Conservation (phyloP, 2,888 invertebrate genomes). For the Dysmachus trigonus region DNA sequence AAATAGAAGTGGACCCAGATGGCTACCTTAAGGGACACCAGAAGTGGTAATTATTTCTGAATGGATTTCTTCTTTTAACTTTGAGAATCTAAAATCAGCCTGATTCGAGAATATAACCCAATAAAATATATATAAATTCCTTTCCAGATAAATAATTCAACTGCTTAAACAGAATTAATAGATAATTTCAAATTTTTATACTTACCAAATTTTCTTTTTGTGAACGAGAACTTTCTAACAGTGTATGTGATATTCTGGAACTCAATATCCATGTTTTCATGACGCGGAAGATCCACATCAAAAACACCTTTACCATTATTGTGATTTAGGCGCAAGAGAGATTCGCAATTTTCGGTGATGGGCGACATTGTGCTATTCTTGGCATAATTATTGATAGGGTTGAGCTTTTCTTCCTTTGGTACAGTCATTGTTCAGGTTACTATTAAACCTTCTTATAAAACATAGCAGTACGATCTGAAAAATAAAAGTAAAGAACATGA, state of each 20-base stretch:
- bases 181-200: slow-evolving; percentile 47
- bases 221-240: slow-evolving; percentile 69
- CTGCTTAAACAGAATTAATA: too few species aligned
- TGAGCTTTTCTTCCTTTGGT: slow-evolving; percentile 5
- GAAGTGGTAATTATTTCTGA: too few species aligned
- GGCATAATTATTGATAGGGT: not conserved
- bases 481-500: not conserved
- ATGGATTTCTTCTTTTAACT: too few species aligned
- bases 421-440: not conserved
- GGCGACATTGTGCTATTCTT: not conserved
- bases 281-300: slow-evolving; percentile 57
- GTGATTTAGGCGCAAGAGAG: not conserved
- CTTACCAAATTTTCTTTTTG: slow-evolving; percentile 71
- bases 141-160: too few species aligned
- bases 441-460: not conserved
- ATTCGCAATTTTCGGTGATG: not conserved
- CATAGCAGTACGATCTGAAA: not conserved
- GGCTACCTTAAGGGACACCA: too few species aligned
- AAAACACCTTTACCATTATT: slow-evolving; percentile 38
- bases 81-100: too few species aligned
- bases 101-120: too few species aligned
- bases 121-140: not conserved
- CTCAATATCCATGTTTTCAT: slow-evolving; percentile 73
- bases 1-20: too few species aligned
- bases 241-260: slow-evolving; percentile 75